Conservation (phyloP, 2,888 invertebrate species). For the Microplitis manilae region DNA sequence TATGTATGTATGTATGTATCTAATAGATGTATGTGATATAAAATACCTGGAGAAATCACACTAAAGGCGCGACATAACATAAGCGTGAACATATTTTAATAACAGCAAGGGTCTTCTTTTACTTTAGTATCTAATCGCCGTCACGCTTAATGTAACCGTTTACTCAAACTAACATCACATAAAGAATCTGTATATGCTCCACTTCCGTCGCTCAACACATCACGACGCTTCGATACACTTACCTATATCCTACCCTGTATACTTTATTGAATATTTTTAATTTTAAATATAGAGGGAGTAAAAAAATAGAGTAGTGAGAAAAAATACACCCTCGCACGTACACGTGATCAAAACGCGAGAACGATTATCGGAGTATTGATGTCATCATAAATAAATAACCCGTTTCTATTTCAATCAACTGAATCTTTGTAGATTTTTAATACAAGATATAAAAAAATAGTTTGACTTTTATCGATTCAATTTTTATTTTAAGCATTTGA, state of each 20-base stretch:
- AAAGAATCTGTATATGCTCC: constrained; percentile 45
- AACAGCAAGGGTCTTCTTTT: constrained; percentile 12
- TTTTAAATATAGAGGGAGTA: background rate
- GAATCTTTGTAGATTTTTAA: too few relatives aligned
- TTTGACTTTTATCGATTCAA: too few relatives aligned
- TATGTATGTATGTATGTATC: background rate
- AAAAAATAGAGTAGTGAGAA: background rate
- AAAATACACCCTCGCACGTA: background rate
- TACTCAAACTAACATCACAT: constrained; percentile 2
- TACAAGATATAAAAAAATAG: too few relatives aligned
- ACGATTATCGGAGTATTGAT: too few relatives aligned
- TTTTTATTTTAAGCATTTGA: too few relatives aligned
- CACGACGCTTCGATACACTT: constrained; percentile 63
- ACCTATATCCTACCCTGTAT: background rate
- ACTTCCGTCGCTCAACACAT: constrained; percentile 70
- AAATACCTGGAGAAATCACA: constrained; percentile 30
- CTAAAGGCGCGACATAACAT: constrained; percentile 22
- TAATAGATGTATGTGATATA: background rate
- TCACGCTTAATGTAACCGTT: constrained; percentile 13
- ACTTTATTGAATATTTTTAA: background rate
- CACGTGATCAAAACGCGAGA: background rate
- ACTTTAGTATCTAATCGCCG: constrained; percentile 27
- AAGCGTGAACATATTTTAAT: background rate
- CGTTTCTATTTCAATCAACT: too few relatives aligned
- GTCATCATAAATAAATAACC: too few relatives aligned